These are phyloP conservation scores for Diorhabda elongata DNA, from an alignment of 1,140 invertebrate species.

Conservation along the genomic window DNA sequence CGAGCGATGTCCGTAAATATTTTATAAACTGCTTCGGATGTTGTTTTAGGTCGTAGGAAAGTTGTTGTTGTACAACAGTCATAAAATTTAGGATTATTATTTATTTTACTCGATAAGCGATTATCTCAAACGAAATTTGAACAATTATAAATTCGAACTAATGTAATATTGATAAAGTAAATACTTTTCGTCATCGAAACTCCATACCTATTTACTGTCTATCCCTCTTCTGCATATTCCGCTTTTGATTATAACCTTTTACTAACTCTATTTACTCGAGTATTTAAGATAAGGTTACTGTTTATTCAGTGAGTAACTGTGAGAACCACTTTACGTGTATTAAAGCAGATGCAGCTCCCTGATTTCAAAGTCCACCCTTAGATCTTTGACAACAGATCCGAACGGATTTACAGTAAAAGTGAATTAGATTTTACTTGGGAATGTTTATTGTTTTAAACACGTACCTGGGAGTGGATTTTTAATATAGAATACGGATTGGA, in stretches of 20 bases:
- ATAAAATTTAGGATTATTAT: too few relatives aligned
- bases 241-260: conserved; percentile 2
- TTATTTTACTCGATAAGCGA: too few relatives aligned
- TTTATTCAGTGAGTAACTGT: conserved; percentile 26
- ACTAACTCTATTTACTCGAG: conserved; percentile 13
- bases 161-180: too few relatives aligned
- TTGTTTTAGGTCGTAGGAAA: too few relatives aligned
- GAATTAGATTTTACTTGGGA: conserved; percentile 14
- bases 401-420: conserved; percentile 17
- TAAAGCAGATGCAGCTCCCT: conserved; percentile 1
- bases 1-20: conserved; percentile 6
- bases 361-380: conserved; percentile 15
- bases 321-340: conserved; percentile 15
- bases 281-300: conserved; percentile 27
- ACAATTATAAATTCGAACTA: too few relatives aligned
- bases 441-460: background rate
- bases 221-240: too few relatives aligned
- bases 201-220: background rate
- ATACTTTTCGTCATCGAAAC: background rate
- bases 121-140: too few relatives aligned
- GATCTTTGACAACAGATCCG: conserved; percentile 15
- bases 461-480: background rate
- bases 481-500: too few relatives aligned
- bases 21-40: background rate
- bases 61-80: too few relatives aligned